phyloP scores from a whole-genome alignment of 2,113 vertebrate species.

The Sinosuthora webbiana region DNA sequence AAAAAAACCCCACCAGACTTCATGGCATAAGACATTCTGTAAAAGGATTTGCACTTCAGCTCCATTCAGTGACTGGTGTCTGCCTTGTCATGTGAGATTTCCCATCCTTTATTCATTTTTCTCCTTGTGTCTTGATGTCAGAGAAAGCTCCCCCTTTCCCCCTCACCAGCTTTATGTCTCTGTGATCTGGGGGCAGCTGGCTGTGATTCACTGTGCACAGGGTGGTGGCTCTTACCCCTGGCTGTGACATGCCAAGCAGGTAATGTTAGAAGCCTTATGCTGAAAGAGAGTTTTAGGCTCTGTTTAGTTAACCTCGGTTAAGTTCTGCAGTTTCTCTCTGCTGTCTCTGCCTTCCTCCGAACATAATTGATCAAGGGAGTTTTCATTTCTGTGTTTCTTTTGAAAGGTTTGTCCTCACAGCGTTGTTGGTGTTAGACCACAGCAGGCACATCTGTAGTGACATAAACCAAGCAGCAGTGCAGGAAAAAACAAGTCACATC shows the following conservation, averaged over 20 bases:
- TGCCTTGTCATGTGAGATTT: background rate
- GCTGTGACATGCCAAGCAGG: background rate
- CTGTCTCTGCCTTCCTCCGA: background rate
- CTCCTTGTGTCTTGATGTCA: background rate
- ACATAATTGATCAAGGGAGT: background rate
- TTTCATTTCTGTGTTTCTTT: background rate
- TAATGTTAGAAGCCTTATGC: constrained; percentile 45
- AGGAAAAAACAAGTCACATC: background rate
- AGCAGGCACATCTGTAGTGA: background rate
- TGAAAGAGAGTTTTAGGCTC: background rate
- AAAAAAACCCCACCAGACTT: no score
- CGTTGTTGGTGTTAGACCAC: background rate
- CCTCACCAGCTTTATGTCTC: background rate
- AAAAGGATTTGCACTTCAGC: background rate
- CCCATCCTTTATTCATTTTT: background rate
- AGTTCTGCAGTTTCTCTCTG: constrained; percentile 16
- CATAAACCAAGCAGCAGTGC: background rate
- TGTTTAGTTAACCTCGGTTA: constrained; percentile 55
- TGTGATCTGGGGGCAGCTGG: background rate
- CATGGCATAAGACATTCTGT: background rate
- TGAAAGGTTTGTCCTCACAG: background rate
- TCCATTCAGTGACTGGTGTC: background rate
- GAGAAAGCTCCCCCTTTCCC: background rate
- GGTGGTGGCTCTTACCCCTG: background rate
- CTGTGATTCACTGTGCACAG: background rate